phyloP scores from a whole-genome alignment of 2,113 vertebrate species.

The Pavo muticus region DNA sequence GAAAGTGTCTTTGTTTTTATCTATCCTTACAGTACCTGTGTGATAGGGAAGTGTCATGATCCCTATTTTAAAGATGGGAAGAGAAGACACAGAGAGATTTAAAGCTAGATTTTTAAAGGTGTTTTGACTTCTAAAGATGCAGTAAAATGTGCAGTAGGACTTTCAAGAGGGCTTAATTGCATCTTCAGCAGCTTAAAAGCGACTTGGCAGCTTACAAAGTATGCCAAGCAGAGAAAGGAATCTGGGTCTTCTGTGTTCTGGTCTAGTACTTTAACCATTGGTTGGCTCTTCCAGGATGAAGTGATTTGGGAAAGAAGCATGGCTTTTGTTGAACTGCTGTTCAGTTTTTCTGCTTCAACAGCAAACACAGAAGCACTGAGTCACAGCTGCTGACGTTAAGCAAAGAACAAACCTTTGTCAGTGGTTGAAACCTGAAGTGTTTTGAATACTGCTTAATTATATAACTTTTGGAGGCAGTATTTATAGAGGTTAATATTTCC shows the following conservation, averaged over 20 bases:
- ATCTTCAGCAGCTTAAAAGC: slow-evolving; percentile 35
- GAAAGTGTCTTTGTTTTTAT: slow-evolving; percentile 64
- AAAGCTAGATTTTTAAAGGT: slow-evolving; percentile 61
- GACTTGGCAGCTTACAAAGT: not conserved
- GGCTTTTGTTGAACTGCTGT: not conserved
- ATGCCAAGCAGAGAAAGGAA: not conserved
- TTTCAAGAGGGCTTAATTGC: slow-evolving; percentile 64
- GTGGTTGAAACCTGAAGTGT: not conserved
- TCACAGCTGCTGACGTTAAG: not conserved
- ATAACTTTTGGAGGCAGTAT: not conserved
- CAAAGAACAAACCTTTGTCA: not conserved
- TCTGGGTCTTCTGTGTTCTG: slow-evolving; percentile 38
- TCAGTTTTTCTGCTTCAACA: not conserved
- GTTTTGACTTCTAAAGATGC: slow-evolving; percentile 68
- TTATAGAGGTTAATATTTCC: not conserved
- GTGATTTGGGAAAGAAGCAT: not conserved
- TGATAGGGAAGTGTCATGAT: slow-evolving; percentile 57
- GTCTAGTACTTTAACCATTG: not conserved
- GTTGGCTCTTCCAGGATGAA: not conserved
- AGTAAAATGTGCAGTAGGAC: slow-evolving; percentile 55
- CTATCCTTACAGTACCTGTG: not conserved
- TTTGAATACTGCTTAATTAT: not conserved
- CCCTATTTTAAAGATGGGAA: slow-evolving; percentile 56
- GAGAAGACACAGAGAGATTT: slow-evolving; percentile 52
- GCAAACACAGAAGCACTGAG: not conserved